Conservation (phyloP, 2,113 vertebrate species). For the Ammospiza nelsoni region DNA sequence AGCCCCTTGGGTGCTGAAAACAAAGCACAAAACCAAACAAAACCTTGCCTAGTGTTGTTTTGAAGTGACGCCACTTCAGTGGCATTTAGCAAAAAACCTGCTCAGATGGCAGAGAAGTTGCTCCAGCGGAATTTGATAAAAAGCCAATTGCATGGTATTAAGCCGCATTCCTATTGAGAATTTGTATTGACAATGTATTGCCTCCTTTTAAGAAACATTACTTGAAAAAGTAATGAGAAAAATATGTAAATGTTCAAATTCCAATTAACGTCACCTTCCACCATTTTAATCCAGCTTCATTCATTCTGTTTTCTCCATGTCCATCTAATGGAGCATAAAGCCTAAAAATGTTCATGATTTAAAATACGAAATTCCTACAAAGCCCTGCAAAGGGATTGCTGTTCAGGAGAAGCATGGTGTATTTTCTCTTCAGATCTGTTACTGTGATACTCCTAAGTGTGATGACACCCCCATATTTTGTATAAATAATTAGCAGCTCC, state of each 20-base stretch:
- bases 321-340: neutral
- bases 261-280: neutral
- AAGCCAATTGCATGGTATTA: conserved; percentile 72
- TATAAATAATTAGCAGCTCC: neutral
- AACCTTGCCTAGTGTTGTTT: conserved; percentile 70
- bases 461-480: neutral
- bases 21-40: conserved; percentile 68
- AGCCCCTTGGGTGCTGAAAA: conserved; percentile 44
- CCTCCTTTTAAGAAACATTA: conserved; percentile 43
- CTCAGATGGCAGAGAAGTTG: conserved; percentile 76
- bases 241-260: neutral
- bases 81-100: conserved; percentile 76
- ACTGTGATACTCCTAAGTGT: neutral
- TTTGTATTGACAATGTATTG: conserved; percentile 69
- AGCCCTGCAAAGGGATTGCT: neutral
- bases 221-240: conserved; percentile 18
- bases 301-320: neutral
- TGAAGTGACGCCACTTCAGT: conserved; percentile 74
- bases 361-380: neutral
- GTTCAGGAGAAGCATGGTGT: neutral
- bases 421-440: neutral
- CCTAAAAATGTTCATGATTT: neutral
- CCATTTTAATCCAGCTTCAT: neutral
- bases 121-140: conserved; percentile 73
- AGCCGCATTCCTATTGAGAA: conserved; percentile 69